Evolutionary conservation across 1,140 invertebrate genomes (phyloP).

Genomic region (Pseudoatta argentina): DNA sequence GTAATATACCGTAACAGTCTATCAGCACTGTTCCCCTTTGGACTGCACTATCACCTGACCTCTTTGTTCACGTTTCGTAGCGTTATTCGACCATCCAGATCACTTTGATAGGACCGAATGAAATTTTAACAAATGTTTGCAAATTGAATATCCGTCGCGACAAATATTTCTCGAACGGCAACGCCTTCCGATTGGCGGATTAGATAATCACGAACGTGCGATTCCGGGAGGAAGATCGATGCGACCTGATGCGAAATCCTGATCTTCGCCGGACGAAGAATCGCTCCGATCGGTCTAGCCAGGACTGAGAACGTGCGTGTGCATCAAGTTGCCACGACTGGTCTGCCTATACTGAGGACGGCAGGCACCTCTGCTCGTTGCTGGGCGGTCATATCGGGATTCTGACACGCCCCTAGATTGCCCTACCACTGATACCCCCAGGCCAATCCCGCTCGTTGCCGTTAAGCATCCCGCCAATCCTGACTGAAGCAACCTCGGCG

Average conservation of each 20-base stretch:
- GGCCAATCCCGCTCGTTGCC: slow-evolving; percentile 73
- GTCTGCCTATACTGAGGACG: slow-evolving; percentile 77
- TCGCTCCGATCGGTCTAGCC: slow-evolving; percentile 4
- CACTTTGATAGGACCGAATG: not conserved
- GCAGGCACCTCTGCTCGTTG: slow-evolving; percentile 57
- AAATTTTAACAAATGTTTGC: not conserved
- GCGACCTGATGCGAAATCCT: not conserved
- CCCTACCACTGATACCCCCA: slow-evolving; percentile 53
- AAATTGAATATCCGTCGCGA: not conserved
- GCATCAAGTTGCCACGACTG: slow-evolving; percentile 81
- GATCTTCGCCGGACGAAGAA: slow-evolving; percentile 2
- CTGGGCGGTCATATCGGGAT: slow-evolving; percentile 84
- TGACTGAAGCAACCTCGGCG: slow-evolving; percentile 60
- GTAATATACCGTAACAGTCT: slow-evolving; percentile 15
- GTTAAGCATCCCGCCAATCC: slow-evolving; percentile 76
- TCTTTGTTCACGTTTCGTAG: slow-evolving; percentile 1
- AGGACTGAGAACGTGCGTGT: slow-evolving; percentile 64
- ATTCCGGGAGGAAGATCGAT: not conserved
- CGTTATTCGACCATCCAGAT: slow-evolving; percentile 7
- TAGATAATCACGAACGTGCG: not conserved
- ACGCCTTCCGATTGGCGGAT: not conserved
- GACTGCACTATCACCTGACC: slow-evolving; percentile 32
- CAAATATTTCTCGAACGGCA: not conserved
- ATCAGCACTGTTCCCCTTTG: slow-evolving; percentile 26
- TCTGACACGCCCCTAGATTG: slow-evolving; percentile 75